Evolutionary conservation across 2,797 vertebrate genomes (phyloP).

Genomic region (Apogon hyalosoma): DNA sequence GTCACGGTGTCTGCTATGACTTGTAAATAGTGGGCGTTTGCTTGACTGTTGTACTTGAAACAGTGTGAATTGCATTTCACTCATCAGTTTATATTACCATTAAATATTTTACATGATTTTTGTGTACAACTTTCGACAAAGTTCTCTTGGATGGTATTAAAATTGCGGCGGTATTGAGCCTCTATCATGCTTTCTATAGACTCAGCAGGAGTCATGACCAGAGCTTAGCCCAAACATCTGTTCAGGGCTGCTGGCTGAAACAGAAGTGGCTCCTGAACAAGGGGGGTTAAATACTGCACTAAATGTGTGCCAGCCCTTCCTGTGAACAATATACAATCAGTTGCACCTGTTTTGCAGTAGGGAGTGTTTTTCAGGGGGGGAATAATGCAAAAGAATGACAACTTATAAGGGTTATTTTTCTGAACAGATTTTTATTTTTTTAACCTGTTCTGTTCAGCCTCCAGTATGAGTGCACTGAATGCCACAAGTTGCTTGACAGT

Average conservation of each 20-base stretch:
- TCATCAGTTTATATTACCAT: too few relatives aligned
- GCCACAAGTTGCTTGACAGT: too few relatives aligned
- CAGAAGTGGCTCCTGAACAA: slow-evolving; percentile 43
- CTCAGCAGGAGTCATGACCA: slow-evolving; percentile 50
- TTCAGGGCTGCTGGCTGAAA: slow-evolving; percentile 46
- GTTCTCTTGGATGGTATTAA: slow-evolving; percentile 34
- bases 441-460: too few relatives aligned
- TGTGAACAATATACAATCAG: background rate
- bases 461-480: too few relatives aligned
- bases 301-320: slow-evolving; percentile 28
- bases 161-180: slow-evolving; percentile 35
- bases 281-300: slow-evolving; percentile 55
- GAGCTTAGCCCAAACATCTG: slow-evolving; percentile 59
- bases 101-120: background rate
- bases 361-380: background rate
- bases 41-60: background rate
- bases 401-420: too few relatives aligned
- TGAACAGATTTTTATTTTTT: too few relatives aligned
- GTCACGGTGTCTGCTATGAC: slow-evolving; percentile 5
- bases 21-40: background rate
- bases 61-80: slow-evolving; percentile 6
- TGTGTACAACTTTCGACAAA: slow-evolving; percentile 1
- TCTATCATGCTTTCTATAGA: slow-evolving; percentile 30
- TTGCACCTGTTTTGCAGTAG: slow-evolving; percentile 5
- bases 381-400: too few relatives aligned